A percentile compares a stretch with the other conserved stretches of the same genome.
Conservation (phyloP, 1,140 invertebrate species). For the Venustaconcha ellipsiformis region DNA sequence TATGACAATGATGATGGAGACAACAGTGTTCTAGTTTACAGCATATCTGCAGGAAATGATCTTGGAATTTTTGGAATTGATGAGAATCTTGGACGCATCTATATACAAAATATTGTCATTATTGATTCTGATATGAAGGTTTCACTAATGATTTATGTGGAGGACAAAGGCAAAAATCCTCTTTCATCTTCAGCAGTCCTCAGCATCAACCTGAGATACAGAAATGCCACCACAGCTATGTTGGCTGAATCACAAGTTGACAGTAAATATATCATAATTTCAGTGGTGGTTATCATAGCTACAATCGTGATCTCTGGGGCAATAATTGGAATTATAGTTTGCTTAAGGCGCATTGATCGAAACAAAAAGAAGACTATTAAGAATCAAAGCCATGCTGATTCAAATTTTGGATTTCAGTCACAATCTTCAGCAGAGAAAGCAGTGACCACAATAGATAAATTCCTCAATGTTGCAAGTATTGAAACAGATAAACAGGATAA, state of each 20-base stretch:
- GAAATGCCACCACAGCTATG: conserved; percentile 19
- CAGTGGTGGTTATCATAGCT: conserved; percentile 21
- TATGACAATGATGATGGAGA: conserved; percentile 50
- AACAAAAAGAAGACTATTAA: conserved; percentile 4
- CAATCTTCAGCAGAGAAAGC: too few relatives aligned
- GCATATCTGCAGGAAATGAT: conserved; percentile 62
- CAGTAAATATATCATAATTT: conserved; percentile 27
- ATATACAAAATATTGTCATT: conserved; percentile 10
- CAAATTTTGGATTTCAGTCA: conserved; percentile 25
- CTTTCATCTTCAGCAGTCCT: conserved; percentile 13
- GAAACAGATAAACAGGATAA: too few relatives aligned
- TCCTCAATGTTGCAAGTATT: too few relatives aligned
- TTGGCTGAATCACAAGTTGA: background rate
- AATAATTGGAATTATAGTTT: conserved; percentile 24
- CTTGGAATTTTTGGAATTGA: conserved; percentile 88
- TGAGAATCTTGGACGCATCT: conserved; percentile 78
- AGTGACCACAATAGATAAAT: too few relatives aligned
- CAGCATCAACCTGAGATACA: conserved; percentile 23
- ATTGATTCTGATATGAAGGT: conserved; percentile 15
- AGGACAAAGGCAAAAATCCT: conserved; percentile 13
- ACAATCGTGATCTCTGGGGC: conserved; percentile 27
- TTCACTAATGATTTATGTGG: conserved; percentile 13
- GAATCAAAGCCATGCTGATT: conserved; percentile 3
- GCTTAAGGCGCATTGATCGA: conserved; percentile 15
- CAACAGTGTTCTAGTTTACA: conserved; percentile 42